A percentile compares a stretch with the other conserved stretches of the same genome.
phyloP scores from a whole-genome alignment of 2,113 vertebrate species.

The Rhizomys pruinosus region DNA sequence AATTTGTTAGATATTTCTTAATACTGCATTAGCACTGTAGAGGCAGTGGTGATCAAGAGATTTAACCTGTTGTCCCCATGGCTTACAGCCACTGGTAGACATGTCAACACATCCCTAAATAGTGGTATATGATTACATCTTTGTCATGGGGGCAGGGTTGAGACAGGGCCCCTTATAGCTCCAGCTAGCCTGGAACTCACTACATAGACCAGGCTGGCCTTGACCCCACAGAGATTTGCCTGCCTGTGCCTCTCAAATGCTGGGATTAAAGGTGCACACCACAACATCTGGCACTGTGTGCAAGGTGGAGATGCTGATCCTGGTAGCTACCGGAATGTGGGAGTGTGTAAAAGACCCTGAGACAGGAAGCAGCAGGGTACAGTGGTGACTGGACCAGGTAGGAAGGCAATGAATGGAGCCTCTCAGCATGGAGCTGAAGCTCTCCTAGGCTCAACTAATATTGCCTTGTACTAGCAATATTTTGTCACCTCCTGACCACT shows the following conservation, averaged over 20 bases:
- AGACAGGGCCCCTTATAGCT: too few species aligned
- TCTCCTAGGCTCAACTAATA: accelerated
- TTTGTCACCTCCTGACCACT: not conserved
- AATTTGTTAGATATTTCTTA: not conserved
- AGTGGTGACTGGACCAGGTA: not conserved
- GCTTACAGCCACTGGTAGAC: accelerated
- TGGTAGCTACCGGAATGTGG: too few species aligned
- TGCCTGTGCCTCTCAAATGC: too few species aligned
- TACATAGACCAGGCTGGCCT: too few species aligned
- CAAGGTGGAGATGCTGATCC: not conserved
- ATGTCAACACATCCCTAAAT: accelerated
- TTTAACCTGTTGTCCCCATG: accelerated
- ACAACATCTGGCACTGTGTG: too few species aligned
- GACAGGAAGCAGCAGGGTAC: not conserved
- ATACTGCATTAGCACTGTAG: accelerated
- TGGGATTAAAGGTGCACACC: too few species aligned
- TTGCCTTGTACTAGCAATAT: accelerated
- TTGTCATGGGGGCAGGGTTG: too few species aligned
- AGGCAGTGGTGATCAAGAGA: accelerated
- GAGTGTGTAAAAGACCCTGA: not conserved
- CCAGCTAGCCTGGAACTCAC: too few species aligned
- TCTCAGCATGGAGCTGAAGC: accelerated
- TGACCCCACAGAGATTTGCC: too few species aligned
- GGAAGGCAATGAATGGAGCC: too few species aligned
- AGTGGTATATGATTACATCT: accelerated